Conservation (phyloP, 2,797 vertebrate species). For the Lemur catta region DNA sequence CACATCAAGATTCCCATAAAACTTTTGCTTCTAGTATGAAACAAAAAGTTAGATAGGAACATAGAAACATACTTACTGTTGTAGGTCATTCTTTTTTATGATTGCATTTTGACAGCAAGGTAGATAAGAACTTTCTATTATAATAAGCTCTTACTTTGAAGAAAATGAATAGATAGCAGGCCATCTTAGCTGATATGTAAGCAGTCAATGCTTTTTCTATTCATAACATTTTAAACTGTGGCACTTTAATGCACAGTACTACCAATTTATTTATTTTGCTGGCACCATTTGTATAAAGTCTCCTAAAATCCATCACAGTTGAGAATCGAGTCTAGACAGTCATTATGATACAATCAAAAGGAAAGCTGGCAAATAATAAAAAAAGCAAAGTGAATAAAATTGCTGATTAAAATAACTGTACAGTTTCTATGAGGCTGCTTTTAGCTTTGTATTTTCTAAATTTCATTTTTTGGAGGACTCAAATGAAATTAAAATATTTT, state of each 20-base stretch:
- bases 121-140: neutral
- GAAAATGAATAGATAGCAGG: neutral
- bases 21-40: slow-evolving; percentile 17
- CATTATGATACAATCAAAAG: slow-evolving; percentile 54
- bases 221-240: neutral
- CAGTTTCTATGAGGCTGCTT: neutral
- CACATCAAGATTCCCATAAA: neutral
- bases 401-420: slow-evolving; percentile 41
- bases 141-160: slow-evolving; percentile 15
- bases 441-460: slow-evolving; percentile 38
- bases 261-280: slow-evolving; percentile 54
- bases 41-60: slow-evolving; percentile 20
- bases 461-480: slow-evolving; percentile 36
- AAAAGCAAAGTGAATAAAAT: slow-evolving; percentile 16
- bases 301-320: slow-evolving; percentile 57
- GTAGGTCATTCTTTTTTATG: slow-evolving; percentile 6
- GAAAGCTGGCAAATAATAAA: slow-evolving; percentile 21
- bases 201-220: slow-evolving; percentile 21
- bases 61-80: neutral
- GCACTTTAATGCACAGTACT: slow-evolving; percentile 15
- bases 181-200: neutral
- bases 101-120: neutral
- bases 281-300: slow-evolving; percentile 39
- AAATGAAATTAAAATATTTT: slow-evolving; percentile 32
- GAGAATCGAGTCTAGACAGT: slow-evolving; percentile 53